A percentile compares a stretch with the other conserved stretches of the same genome.
phyloP scores from a whole-genome alignment of 2,888 invertebrate genomes.

The Molanna angustata region DNA sequence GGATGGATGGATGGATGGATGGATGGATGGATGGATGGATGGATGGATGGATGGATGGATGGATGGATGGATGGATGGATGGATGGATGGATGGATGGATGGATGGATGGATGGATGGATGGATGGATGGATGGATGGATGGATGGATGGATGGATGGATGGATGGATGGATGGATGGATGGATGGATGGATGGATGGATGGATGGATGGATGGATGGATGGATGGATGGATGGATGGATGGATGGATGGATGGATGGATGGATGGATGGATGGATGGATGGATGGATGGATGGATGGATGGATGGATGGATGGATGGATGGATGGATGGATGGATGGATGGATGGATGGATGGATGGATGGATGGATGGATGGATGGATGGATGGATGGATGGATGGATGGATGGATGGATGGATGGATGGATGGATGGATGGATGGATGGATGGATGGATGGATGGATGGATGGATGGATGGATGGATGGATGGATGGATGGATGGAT shows the following conservation, averaged over 20 bases:
- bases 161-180: not conserved
- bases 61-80: not conserved
- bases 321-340: not conserved
- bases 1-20: slow-evolving; percentile 9
- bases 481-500: not conserved
- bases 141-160: not conserved
- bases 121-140: not conserved
- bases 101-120: not conserved
- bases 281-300: not conserved
- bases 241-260: not conserved
- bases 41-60: not conserved
- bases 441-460: not conserved
- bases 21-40: slow-evolving; percentile 9
- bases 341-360: not conserved
- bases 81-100: not conserved
- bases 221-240: not conserved
- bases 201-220: not conserved
- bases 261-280: not conserved
- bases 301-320: not conserved
- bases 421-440: not conserved
- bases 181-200: not conserved
- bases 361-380: not conserved
- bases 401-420: not conserved
- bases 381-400: not conserved
- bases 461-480: not conserved